phyloP scores from a whole-genome alignment of 1,140 invertebrate species.

The Melipona quadrifasciata region DNA sequence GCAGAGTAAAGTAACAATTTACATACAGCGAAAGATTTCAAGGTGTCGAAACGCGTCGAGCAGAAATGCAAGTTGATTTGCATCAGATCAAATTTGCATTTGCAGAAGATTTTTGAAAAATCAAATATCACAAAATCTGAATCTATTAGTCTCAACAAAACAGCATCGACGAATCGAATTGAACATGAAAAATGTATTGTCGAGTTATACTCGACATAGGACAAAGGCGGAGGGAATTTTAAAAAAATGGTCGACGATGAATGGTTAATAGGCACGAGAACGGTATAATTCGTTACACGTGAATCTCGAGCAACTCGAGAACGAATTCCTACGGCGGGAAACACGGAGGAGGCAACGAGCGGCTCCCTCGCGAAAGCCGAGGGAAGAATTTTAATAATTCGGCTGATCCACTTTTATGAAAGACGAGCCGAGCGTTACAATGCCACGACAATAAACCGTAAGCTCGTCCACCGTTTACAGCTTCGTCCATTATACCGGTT shows the following conservation, averaged over 20 bases:
- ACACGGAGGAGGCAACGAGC: too few species aligned
- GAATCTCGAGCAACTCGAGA: neutral
- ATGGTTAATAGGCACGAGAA: neutral
- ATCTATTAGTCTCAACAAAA: too few species aligned
- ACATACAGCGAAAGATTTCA: neutral
- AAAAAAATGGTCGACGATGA: neutral
- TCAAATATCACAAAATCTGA: neutral
- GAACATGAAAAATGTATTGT: neutral
- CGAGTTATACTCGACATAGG: too few species aligned
- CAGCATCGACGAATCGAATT: too few species aligned
- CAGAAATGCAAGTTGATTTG: neutral
- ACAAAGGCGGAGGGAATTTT: neutral
- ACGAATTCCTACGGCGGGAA: neutral
- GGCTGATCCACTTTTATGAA: constrained; percentile 36
- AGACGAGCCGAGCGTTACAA: constrained; percentile 25
- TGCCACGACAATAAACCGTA: constrained; percentile 21
- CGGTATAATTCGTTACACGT: constrained; percentile 10
- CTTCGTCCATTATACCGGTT: constrained; percentile 31
- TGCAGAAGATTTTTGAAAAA: neutral
- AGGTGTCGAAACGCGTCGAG: neutral
- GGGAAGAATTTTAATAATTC: constrained; percentile 38
- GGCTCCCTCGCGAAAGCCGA: neutral
- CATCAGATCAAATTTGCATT: too few species aligned
- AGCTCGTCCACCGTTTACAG: constrained; percentile 26
- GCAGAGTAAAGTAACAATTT: neutral